phyloP scores from a whole-genome alignment of 37 sponge, comb jelly and placozoan species.

The Mnemiopsis leidyi region DNA sequence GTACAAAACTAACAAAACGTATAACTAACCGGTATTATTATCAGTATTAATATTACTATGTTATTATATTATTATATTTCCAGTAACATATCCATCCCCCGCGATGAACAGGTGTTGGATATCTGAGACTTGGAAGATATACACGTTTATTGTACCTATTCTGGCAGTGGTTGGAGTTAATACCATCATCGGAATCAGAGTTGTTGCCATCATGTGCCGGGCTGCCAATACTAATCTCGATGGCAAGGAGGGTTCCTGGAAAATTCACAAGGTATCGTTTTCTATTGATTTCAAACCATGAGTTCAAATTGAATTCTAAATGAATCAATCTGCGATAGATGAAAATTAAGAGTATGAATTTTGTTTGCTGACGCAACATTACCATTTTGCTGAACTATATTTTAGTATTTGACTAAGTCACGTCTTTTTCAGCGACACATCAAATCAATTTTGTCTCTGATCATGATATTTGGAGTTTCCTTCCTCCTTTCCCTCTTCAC shows the following conservation, averaged over 20 bases:
- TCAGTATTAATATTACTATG: too few relatives aligned
- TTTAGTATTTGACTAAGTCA: not conserved
- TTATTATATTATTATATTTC: not conserved
- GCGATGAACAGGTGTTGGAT: not conserved
- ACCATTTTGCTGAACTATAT: too few relatives aligned
- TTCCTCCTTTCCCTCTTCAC: slow-evolving; percentile 16
- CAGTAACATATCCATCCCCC: not conserved
- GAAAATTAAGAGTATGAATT: too few relatives aligned
- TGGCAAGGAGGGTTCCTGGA: not conserved
- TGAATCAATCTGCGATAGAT: too few relatives aligned
- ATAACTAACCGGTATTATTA: too few relatives aligned
- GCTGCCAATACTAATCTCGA: not conserved
- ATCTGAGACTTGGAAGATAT: not conserved
- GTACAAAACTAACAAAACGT: too few relatives aligned
- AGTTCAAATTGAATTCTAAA: too few relatives aligned
- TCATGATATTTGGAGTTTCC: not conserved
- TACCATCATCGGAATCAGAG: not conserved
- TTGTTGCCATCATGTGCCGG: not conserved
- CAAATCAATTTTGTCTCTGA: not conserved
- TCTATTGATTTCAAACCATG: too few relatives aligned
- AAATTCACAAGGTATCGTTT: not conserved
- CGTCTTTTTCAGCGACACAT: not conserved
- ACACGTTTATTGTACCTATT: slow-evolving; percentile 6
- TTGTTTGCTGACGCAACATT: too few relatives aligned
- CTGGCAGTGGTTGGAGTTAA: not conserved